Evolutionary conservation across 2,888 invertebrate species (phyloP), one percentile per base, ranked within the genome.

Genomic region (Ganaspis brasiliensis): DNA sequence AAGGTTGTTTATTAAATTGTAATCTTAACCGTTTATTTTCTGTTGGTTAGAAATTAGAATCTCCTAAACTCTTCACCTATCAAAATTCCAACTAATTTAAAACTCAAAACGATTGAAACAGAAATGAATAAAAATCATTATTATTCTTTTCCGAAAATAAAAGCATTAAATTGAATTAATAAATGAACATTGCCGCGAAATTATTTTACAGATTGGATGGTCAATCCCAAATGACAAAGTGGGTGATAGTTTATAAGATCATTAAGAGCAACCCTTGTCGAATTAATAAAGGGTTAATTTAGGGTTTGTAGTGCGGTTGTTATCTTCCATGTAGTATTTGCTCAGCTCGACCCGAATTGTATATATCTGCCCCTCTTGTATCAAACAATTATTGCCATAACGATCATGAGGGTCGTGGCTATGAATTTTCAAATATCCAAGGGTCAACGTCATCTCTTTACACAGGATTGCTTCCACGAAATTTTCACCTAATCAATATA

Each of bases 261-360:
- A 79, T 79, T 84, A 83, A 2, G 19, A 19, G 8, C 81, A 75
- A 81, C 80, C 82, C 84, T 86, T 82, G 87, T 85, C 84, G 85
- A 87, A 89, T 89, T 88, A 89, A 88, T 87, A 85, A 88, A 88
- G 87, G 89, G 87, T 89, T 90, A 88, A 90, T 89, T 89, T 87
- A 84, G 85, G 87, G 85, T 83, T 87, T 81, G 82, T 79, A 81
- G 81, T 84, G 83, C 80, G 84, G 85, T 84, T 84, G 89, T 88
- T 90, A 90, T 90, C 90, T 89, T 88, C 87, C 88, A 88, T 88
- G 87, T 88, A 84, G 88, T 90, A 89, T 90, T 90, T 90, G 87
- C 85, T 79, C 88, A 89, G 89, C 88, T 87, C 87, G 86, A 88
- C 86, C 85, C 79, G 79, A 83, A 85, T 86, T 81, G 83, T 76